phyloP scores from a whole-genome alignment of 2,888 invertebrate species.

The Phragmatobia fuliginosa region DNA sequence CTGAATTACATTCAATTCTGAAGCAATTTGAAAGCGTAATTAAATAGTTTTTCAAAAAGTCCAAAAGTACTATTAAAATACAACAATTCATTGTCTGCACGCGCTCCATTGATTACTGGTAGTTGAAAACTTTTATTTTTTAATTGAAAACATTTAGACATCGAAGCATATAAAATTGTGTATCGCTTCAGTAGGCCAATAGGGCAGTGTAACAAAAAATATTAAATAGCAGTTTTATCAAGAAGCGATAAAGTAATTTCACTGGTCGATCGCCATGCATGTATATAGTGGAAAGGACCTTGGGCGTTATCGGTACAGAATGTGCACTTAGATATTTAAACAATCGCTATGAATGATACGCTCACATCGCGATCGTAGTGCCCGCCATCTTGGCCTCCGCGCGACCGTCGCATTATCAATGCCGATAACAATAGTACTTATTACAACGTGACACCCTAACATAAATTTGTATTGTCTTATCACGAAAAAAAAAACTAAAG shows the following conservation, averaged over 20 bases:
- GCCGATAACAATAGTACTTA: constrained; percentile 80
- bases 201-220: constrained; percentile 54
- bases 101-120: background rate
- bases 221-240: constrained; percentile 54
- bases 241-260: constrained; percentile 58
- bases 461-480: constrained; percentile 85
- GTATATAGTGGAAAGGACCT: constrained; percentile 68
- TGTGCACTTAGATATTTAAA: constrained; percentile 72
- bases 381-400: constrained; percentile 72
- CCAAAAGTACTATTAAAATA: background rate
- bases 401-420: constrained; percentile 79
- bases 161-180: constrained; percentile 10
- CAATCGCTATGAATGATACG: constrained; percentile 65
- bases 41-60: background rate
- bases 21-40: background rate
- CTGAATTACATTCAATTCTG: constrained; percentile 16
- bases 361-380: constrained; percentile 51
- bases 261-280: constrained; percentile 52
- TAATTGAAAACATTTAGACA: background rate
- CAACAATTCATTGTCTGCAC: background rate
- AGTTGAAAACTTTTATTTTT: background rate
- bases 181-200: constrained; percentile 48
- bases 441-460: constrained; percentile 82
- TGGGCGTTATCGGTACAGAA: constrained; percentile 72
- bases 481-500: constrained; percentile 72